phyloP scores from a whole-genome alignment of 2,888 invertebrate species.

The Apotomis betuletana region DNA sequence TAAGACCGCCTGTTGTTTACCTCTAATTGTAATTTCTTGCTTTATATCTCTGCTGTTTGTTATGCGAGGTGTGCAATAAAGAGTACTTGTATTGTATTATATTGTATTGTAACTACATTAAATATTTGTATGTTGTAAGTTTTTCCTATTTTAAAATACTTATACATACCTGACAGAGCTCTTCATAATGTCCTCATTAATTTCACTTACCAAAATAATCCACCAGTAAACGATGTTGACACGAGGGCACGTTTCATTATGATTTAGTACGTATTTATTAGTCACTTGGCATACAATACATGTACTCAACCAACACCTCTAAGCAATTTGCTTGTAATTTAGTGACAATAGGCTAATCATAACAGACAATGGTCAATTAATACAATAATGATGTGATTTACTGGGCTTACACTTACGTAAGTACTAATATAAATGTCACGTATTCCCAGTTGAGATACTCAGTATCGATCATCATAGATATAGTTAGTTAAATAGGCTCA shows the following conservation, averaged over 20 bases:
- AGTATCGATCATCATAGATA: neutral
- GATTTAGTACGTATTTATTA: conserved; percentile 9
- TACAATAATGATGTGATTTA: conserved; percentile 47
- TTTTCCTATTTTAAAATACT: neutral
- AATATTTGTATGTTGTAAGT: too few species aligned
- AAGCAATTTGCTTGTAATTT: conserved; percentile 58
- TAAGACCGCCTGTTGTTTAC: too few species aligned
- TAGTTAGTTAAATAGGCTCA: neutral
- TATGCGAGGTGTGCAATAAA: neutral
- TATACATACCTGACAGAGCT: neutral
- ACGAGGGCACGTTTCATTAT: neutral
- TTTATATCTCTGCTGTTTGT: too few species aligned
- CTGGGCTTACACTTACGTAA: conserved; percentile 27
- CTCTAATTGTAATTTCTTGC: too few species aligned
- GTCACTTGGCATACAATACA: conserved; percentile 53
- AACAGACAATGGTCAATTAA: conserved; percentile 47
- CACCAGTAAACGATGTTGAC: neutral
- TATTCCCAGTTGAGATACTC: conserved; percentile 16
- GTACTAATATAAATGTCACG: neutral
- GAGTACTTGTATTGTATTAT: too few species aligned
- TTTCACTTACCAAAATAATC: conserved; percentile 2
- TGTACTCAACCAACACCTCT: conserved; percentile 55
- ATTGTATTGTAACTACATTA: too few species aligned
- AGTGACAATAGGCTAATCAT: conserved; percentile 57
- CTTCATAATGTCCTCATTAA: neutral